Evolutionary conservation across 1,140 invertebrate genomes (phyloP).

Genomic region (Nasonia longicornis): DNA sequence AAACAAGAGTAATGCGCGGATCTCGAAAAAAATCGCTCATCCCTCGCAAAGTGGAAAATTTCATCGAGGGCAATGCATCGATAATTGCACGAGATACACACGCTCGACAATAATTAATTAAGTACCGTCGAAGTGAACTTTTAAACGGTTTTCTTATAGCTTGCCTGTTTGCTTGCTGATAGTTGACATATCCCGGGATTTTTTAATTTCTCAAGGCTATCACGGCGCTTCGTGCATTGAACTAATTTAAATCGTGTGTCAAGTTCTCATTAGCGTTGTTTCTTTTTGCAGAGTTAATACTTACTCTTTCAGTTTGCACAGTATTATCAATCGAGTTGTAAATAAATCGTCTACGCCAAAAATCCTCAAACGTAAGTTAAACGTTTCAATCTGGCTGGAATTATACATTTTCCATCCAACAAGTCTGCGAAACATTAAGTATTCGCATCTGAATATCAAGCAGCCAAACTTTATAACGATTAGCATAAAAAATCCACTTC

Average conservation of each 20-base stretch:
- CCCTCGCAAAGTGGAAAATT: constrained; percentile 56
- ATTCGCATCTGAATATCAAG: too few species aligned
- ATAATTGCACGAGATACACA: constrained; percentile 52
- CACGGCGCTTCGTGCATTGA: neutral
- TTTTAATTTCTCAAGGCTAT: neutral
- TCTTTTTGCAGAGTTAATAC: too few species aligned
- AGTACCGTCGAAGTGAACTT: constrained; percentile 49
- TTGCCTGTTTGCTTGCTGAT: neutral
- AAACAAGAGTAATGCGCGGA: constrained; percentile 30
- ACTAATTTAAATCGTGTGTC: neutral
- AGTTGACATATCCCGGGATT: neutral
- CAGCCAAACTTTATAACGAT: too few species aligned
- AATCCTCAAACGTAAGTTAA: too few species aligned
- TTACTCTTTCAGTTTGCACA: too few species aligned
- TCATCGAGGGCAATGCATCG: constrained; percentile 58
- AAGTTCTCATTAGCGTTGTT: neutral
- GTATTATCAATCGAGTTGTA: too few species aligned
- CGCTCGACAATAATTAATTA: constrained; percentile 53
- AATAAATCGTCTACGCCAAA: too few species aligned
- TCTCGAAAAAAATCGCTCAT: constrained; percentile 43
- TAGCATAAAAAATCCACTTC: too few species aligned
- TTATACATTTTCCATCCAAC: too few species aligned
- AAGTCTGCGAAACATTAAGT: too few species aligned
- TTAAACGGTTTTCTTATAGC: constrained; percentile 42
- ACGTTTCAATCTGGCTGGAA: too few species aligned